phyloP scores from a whole-genome alignment of 1,140 invertebrate species.

The Penaeus indicus region DNA sequence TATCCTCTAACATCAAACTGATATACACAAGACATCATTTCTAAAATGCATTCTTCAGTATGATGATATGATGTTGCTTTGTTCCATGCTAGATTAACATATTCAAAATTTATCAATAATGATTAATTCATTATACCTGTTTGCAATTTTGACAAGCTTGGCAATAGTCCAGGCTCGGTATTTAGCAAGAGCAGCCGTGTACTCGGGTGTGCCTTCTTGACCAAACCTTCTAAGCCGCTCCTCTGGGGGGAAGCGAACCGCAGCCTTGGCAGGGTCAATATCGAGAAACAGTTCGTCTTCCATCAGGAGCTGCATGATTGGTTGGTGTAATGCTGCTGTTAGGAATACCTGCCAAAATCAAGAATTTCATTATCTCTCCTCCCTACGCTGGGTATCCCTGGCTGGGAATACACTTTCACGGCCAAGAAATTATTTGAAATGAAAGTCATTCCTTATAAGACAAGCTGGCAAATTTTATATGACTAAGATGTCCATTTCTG shows the following conservation, averaged over 20 bases:
- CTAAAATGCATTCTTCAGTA: background rate
- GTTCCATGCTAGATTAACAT: background rate
- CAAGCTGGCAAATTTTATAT: background rate
- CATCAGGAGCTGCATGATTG: constrained; percentile 92
- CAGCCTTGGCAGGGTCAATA: constrained; percentile 89
- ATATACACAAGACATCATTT: too few species aligned
- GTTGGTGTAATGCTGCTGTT: constrained; percentile 89
- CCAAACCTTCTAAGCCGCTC: constrained; percentile 86
- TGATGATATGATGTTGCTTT: background rate
- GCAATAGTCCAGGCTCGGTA: constrained; percentile 85
- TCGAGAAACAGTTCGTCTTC: constrained; percentile 94
- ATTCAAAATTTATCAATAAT: background rate
- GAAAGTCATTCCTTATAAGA: background rate
- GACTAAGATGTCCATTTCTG: background rate
- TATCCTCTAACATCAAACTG: too few species aligned
- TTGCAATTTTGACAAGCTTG: constrained; percentile 84
- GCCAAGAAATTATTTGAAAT: background rate
- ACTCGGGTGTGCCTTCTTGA: constrained; percentile 79
- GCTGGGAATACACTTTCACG: constrained; percentile 69
- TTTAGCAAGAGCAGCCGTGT: constrained; percentile 79
- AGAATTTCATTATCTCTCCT: background rate
- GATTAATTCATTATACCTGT: constrained; percentile 80
- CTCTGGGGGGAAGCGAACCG: constrained; percentile 78
- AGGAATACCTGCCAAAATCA: constrained; percentile 83
- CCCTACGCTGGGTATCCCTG: constrained; percentile 70